Evolutionary conservation across 2,113 vertebrate species (phyloP).

Genomic region (Toxotes chatareus): DNA sequence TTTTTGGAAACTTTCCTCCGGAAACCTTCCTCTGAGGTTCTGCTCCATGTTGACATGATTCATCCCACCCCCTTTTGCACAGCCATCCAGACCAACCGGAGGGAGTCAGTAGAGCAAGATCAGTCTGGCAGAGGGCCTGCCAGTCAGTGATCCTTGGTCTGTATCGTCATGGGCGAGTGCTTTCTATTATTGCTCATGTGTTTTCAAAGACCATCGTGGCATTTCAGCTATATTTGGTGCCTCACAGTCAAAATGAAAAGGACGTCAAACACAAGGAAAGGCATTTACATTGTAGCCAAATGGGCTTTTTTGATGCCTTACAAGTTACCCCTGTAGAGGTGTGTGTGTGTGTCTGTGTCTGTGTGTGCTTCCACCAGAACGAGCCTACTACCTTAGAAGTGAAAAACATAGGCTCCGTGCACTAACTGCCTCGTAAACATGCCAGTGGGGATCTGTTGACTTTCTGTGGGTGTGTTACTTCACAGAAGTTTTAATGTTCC

Average conservation of each 20-base stretch:
- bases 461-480: slow-evolving; percentile 20
- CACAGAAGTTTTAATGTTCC: slow-evolving; percentile 16
- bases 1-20: too few species aligned
- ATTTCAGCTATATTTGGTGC: neutral
- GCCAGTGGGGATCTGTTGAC: slow-evolving; percentile 34
- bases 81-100: neutral
- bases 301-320: slow-evolving; percentile 27
- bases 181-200: neutral
- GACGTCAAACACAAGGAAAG: slow-evolving; percentile 4
- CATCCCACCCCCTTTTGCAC: too few species aligned
- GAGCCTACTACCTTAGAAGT: slow-evolving; percentile 39
- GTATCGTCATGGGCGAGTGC: neutral
- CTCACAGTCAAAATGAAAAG: neutral
- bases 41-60: too few species aligned
- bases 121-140: too few species aligned
- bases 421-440: slow-evolving; percentile 25
- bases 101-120: neutral
- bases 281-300: slow-evolving; percentile 12
- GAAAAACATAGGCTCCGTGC: slow-evolving; percentile 6
- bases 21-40: too few species aligned
- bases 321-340: slow-evolving; percentile 27
- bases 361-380: slow-evolving; percentile 12
- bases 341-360: neutral
- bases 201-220: neutral
- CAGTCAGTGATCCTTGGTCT: neutral